A percentile compares a stretch with the other conserved stretches of the same genome.
Conservation (phyloP, 2,888 invertebrate genomes). For the Deilephila elpenor region DNA sequence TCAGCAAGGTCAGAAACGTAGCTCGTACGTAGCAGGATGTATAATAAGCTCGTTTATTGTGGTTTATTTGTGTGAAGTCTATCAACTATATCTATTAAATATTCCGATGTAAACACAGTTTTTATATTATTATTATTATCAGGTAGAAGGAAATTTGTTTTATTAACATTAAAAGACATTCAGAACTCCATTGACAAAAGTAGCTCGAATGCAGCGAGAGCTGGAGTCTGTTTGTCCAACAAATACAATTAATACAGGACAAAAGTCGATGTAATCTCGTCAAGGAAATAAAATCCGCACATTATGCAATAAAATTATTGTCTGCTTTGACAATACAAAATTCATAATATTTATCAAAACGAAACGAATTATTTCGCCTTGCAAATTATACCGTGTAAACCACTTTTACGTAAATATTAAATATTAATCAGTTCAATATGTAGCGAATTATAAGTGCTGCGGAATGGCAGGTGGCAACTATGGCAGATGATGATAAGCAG, state of each 20-base stretch:
- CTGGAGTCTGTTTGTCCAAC: neutral
- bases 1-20: neutral
- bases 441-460: too few species aligned
- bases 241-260: neutral
- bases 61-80: neutral
- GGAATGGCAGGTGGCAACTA: too few species aligned
- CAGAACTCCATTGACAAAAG: neutral
- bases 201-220: neutral
- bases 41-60: neutral
- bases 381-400: neutral
- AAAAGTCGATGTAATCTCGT: neutral
- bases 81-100: neutral
- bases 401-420: too few species aligned
- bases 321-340: too few species aligned
- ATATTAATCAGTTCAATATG: too few species aligned
- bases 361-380: neutral
- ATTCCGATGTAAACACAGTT: neutral
- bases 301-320: too few species aligned
- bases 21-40: too few species aligned
- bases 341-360: neutral
- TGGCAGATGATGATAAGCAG: too few species aligned
- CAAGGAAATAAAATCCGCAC: neutral
- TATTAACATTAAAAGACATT: neutral
- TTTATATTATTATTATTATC: neutral
- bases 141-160: neutral